Conservation (phyloP, 2,797 vertebrate species). For the Periophthalmus magnuspinnatus region DNA sequence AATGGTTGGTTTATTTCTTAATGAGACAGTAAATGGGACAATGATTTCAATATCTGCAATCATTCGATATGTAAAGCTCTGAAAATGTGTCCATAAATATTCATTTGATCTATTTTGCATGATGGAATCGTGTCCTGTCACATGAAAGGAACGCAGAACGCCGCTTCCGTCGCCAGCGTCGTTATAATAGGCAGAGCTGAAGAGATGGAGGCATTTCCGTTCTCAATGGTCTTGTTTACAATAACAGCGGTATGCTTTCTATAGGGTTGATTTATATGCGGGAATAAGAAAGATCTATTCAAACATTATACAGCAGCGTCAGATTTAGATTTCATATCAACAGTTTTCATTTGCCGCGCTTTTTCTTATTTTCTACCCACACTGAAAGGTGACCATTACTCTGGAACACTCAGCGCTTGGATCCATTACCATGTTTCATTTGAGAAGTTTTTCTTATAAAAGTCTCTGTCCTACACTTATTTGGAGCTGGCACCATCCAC, state of each 20-base stretch:
- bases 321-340: too few species aligned
- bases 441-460: too few species aligned
- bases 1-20: slow-evolving; percentile 1
- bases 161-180: background rate
- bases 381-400: too few species aligned
- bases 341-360: too few species aligned
- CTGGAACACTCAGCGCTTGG: too few species aligned
- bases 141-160: slow-evolving; percentile 6
- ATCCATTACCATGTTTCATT: too few species aligned
- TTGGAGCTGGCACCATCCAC: too few species aligned
- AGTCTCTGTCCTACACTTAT: too few species aligned
- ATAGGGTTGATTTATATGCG: background rate
- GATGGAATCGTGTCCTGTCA: slow-evolving; percentile 3
- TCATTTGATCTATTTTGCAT: slow-evolving; percentile 5
- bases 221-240: background rate
- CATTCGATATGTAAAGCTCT: background rate
- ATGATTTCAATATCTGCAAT: background rate
- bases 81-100: background rate
- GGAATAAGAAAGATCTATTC: too few species aligned
- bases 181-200: background rate
- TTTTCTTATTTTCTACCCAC: too few species aligned
- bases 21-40: background rate
- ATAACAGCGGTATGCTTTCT: background rate
- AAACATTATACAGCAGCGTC: too few species aligned
- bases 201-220: background rate